Conservation (phyloP, 2,888 invertebrate genomes). For the Eumerus sabulonum region DNA sequence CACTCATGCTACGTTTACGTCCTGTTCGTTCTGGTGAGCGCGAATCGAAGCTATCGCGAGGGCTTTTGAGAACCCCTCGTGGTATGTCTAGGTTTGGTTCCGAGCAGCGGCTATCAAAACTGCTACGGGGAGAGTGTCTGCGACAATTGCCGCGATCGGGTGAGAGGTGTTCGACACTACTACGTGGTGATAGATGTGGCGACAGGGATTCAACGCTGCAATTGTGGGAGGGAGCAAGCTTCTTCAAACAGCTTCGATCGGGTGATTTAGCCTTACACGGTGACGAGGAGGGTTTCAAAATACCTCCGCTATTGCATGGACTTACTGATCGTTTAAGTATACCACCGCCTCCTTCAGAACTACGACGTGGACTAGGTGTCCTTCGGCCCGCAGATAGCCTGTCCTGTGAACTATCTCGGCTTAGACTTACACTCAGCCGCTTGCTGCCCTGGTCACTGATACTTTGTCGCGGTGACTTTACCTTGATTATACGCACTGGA, state of each 20-base stretch:
- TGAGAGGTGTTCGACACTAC: slow-evolving; percentile 77
- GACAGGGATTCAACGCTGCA: slow-evolving; percentile 76
- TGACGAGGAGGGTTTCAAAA: slow-evolving; percentile 76
- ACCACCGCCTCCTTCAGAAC: slow-evolving; percentile 77
- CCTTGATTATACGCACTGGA: slow-evolving; percentile 79
- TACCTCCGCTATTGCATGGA: slow-evolving; percentile 73
- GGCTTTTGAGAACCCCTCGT: slow-evolving; percentile 72
- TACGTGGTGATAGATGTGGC: slow-evolving; percentile 77
- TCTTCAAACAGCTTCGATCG: slow-evolving; percentile 77
- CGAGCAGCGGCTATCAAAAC: slow-evolving; percentile 77
- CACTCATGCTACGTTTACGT: slow-evolving; percentile 78
- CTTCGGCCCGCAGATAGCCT: slow-evolving; percentile 74
- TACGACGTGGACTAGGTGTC: slow-evolving; percentile 77
- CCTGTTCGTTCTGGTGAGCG: slow-evolving; percentile 73
- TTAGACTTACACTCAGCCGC: slow-evolving; percentile 75
- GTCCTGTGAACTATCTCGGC: slow-evolving; percentile 77
- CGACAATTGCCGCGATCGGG: slow-evolving; percentile 76
- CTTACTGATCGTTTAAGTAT: slow-evolving; percentile 76
- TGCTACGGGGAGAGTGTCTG: slow-evolving; percentile 77
- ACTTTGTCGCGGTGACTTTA: slow-evolving; percentile 81
- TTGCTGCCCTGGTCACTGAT: slow-evolving; percentile 79
- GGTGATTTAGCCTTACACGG: slow-evolving; percentile 78
- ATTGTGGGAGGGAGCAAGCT: slow-evolving; percentile 76
- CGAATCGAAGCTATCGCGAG: slow-evolving; percentile 74
- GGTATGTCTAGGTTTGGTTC: slow-evolving; percentile 76